phyloP scores from a whole-genome alignment of 2,113 vertebrate genomes.

The Apteryx owenii region DNA sequence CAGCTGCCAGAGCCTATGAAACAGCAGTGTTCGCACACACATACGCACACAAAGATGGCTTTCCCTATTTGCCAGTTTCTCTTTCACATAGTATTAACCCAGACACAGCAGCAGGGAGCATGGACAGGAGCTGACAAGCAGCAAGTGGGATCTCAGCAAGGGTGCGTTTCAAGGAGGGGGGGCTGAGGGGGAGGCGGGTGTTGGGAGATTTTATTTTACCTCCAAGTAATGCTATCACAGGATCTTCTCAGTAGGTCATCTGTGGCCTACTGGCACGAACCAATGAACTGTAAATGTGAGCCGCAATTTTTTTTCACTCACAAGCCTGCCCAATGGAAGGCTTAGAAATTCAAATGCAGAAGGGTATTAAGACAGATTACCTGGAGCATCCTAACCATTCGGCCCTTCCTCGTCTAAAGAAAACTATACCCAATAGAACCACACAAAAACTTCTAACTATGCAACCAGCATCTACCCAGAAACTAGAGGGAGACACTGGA shows the following conservation, averaged over 20 bases:
- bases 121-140: neutral
- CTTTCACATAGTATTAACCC: neutral
- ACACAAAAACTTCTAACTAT: neutral
- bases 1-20: slow-evolving; percentile 68
- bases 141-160: neutral
- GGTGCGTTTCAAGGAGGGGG: neutral
- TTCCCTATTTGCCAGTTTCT: slow-evolving; percentile 22
- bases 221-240: slow-evolving; percentile 2
- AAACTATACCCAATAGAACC: rapidly evolving
- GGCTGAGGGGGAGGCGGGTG: neutral
- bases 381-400: slow-evolving; percentile 60
- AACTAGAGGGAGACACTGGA: neutral
- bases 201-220: slow-evolving; percentile 26
- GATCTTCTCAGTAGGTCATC: slow-evolving; percentile 11
- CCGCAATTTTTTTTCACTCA: slow-evolving; percentile 11
- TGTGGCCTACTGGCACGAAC: slow-evolving; percentile 50
- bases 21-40: slow-evolving; percentile 58
- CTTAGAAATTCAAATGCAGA: slow-evolving; percentile 71
- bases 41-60: slow-evolving; percentile 78
- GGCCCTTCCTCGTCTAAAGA: neutral
- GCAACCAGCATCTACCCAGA: slow-evolving; percentile 64
- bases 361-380: slow-evolving; percentile 81
- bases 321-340: slow-evolving; percentile 72
- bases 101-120: neutral
- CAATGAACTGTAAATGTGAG: slow-evolving; percentile 74